A percentile compares a stretch with the other conserved stretches of the same genome.
Conservation (phyloP, 2,888 invertebrate species). For the Epirrhoe tristata region DNA sequence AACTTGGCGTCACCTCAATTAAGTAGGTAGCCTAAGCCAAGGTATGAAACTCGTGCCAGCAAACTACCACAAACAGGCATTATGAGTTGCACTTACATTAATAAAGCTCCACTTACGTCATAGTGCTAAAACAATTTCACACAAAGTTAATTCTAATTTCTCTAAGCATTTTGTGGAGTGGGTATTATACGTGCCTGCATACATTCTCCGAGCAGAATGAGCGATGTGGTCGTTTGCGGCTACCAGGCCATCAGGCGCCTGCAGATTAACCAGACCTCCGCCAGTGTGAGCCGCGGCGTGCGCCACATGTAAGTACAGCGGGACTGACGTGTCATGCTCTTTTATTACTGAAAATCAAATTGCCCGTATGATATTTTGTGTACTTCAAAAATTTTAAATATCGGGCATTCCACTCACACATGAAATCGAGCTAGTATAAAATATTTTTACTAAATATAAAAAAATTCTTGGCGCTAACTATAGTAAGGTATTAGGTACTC, state of each 20-base stretch:
- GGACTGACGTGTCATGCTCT: conserved; percentile 81
- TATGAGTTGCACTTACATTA: conserved; percentile 4
- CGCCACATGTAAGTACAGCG: conserved; percentile 91
- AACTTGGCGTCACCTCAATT: conserved; percentile 8
- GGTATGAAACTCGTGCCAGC: conserved; percentile 16
- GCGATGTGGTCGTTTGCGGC: conserved; percentile 88
- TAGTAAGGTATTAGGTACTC: too few relatives aligned
- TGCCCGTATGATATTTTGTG: neutral
- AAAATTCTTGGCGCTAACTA: neutral
- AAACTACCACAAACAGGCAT: conserved; percentile 19
- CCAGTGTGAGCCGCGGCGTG: conserved; percentile 92
- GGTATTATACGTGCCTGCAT: conserved; percentile 85
- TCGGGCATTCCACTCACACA: neutral
- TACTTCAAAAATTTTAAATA: neutral
- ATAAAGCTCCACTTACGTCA: conserved; percentile 18
- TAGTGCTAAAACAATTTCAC: conserved; percentile 12
- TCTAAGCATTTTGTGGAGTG: conserved; percentile 12
- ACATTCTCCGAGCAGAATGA: conserved; percentile 88
- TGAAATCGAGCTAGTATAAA: neutral
- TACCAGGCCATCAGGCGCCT: conserved; percentile 88
- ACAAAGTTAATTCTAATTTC: conserved; percentile 21
- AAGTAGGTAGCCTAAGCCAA: neutral
- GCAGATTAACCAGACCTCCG: conserved; percentile 88
- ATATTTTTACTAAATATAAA: neutral
- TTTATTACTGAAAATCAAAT: conserved; percentile 75